These are phyloP conservation scores for Zophobas morio DNA, from an alignment of 1,140 invertebrate species.

Conservation along the genomic window DNA sequence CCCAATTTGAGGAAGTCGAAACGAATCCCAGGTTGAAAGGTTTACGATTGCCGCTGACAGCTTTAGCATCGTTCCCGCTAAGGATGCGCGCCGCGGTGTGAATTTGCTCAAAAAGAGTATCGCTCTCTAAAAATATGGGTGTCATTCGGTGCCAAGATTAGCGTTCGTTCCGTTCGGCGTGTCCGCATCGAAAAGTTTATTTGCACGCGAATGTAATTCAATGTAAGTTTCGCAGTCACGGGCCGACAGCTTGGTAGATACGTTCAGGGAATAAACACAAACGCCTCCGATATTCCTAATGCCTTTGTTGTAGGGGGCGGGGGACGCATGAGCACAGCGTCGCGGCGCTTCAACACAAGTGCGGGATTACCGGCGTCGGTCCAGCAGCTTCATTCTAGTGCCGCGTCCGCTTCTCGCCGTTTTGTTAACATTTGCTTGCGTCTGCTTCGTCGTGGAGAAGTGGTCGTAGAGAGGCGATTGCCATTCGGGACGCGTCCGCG, in stretches of 20 bases:
- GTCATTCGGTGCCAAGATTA: constrained; percentile 3
- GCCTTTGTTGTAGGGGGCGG: constrained; percentile 64
- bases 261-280: constrained; percentile 67
- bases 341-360: constrained; percentile 68
- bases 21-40: constrained; percentile 64
- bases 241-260: constrained; percentile 64
- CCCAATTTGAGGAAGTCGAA: constrained; percentile 62
- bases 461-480: neutral
- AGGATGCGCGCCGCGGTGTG: constrained; percentile 45
- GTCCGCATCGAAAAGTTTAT: constrained; percentile 47
- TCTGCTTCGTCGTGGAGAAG: constrained; percentile 47
- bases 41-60: constrained; percentile 67
- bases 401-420: constrained; percentile 61
- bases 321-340: constrained; percentile 67
- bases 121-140: constrained; percentile 5
- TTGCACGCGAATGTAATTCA: constrained; percentile 53
- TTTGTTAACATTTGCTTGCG: constrained; percentile 55
- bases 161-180: constrained; percentile 1
- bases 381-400: constrained; percentile 64
- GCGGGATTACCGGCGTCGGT: constrained; percentile 65
- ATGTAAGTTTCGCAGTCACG: constrained; percentile 59
- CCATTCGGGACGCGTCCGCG: constrained; percentile 21
- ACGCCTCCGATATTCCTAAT: constrained; percentile 65
- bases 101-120: constrained; percentile 24
- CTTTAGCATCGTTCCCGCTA: constrained; percentile 62